Evolutionary conservation across 2,888 invertebrate genomes (phyloP), one percentile per base, ranked within the genome.

Genomic region (Parascotia fuliginaria): DNA sequence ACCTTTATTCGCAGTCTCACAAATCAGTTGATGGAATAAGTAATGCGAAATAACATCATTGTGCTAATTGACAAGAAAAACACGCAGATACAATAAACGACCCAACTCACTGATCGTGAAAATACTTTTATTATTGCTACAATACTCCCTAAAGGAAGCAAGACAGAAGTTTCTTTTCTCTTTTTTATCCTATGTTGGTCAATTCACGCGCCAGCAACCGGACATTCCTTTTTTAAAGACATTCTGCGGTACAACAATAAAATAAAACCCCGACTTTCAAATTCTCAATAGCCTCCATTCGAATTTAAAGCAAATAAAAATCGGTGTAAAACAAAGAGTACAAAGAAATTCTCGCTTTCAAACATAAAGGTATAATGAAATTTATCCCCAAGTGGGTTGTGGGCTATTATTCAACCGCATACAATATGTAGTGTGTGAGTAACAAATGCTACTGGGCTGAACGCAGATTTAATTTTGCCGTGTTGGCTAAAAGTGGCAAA

Each of bases 291-390:
- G 65, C 63, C 67, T 56, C 60, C 63, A 60, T 61, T 69, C 47
- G 56, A 76, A 79, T 81, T 81, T 76, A 80, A 81, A 81, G 72
- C 72, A 73, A 81, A 77, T 73, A 76, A 85, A 82, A 81, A 83
- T 73, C 73, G 67, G 64, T 74, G 79, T 79, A 79, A 83, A 83
- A 83, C 79, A 77, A 73, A 70, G 62, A 68, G 66, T 71, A 75
- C 73, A 79, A 83, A 84, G 83, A 83, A 85, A 80, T 82, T 77
- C 80, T 75, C 77, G 79, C 79, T 79, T 73, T 75, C 77, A 77
- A 83, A 83, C 83, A 81, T 84, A 82, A 85, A 87, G 83, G 83
- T 83, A 76, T 88, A 89, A 91, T 91, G 87, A 90, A 89, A 90
- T 91, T 86, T 85, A 90, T 89, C 83, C 89, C 88, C 89, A 74